phyloP scores from a whole-genome alignment of 2,888 invertebrate species.

The Hemicrepidius hirtus region DNA sequence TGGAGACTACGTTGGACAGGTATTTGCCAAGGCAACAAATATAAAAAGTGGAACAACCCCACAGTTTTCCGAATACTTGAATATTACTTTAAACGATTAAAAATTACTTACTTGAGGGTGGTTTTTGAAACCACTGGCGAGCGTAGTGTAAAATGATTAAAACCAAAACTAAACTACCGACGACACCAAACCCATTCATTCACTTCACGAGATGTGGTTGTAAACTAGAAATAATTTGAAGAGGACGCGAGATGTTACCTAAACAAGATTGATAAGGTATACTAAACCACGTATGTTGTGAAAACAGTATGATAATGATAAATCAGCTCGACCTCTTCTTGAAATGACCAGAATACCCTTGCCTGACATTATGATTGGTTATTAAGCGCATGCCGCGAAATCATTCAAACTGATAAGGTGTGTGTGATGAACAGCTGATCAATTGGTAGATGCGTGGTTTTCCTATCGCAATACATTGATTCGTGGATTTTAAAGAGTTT shows the following conservation, averaged over 20 bases:
- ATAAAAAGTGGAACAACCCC: too few relatives aligned
- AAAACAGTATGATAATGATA: slow-evolving; percentile 16
- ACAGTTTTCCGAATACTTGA: background rate
- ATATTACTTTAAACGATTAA: slow-evolving; percentile 1
- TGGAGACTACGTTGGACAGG: too few relatives aligned
- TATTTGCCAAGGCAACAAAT: too few relatives aligned
- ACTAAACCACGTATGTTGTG: slow-evolving; percentile 9
- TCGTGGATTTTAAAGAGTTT: background rate
- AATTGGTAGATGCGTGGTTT: slow-evolving; percentile 21
- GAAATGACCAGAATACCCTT: slow-evolving; percentile 51
- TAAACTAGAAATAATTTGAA: background rate
- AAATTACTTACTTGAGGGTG: slow-evolving; percentile 11
- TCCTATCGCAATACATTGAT: background rate
- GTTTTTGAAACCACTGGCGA: background rate
- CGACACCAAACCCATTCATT: background rate
- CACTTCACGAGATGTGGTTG: background rate
- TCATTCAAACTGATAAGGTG: slow-evolving; percentile 30
- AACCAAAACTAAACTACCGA: background rate
- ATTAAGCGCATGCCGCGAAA: slow-evolving; percentile 28
- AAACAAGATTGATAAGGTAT: slow-evolving; percentile 17
- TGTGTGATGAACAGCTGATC: slow-evolving; percentile 33
- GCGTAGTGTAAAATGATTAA: slow-evolving; percentile 3
- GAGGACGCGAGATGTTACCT: slow-evolving; percentile 16
- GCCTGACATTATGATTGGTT: slow-evolving; percentile 41
- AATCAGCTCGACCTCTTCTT: slow-evolving; percentile 43